phyloP scores from a whole-genome alignment of 2,888 invertebrate genomes.

The Lepidochrysops patricia region DNA sequence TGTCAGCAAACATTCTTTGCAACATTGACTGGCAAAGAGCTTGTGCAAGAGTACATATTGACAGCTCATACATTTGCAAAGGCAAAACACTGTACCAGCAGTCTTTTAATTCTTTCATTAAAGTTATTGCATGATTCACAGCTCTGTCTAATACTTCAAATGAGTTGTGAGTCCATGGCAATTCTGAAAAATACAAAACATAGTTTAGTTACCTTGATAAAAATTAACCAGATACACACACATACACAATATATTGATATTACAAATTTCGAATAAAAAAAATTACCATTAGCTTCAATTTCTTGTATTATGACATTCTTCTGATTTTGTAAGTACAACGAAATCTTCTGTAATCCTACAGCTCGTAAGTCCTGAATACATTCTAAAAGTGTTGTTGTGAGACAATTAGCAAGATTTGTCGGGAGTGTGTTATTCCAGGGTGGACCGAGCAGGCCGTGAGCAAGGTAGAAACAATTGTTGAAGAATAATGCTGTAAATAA shows the following conservation, averaged over 20 bases:
- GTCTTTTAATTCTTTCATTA: conserved; percentile 43
- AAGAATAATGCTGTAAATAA: conserved; percentile 59
- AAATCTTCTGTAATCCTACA: conserved; percentile 59
- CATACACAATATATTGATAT: too few relatives aligned
- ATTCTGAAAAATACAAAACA: conserved; percentile 31
- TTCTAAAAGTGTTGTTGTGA: conserved; percentile 47
- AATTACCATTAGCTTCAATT: conserved; percentile 49
- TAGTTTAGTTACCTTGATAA: not conserved
- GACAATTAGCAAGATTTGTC: conserved; percentile 37
- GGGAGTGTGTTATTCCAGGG: conserved; percentile 57
- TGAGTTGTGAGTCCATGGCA: conserved; percentile 44
- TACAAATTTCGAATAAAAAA: too few relatives aligned
- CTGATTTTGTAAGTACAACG: conserved; percentile 54
- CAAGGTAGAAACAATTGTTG: conserved; percentile 69
- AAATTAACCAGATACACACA: too few relatives aligned
- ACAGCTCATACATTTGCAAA: conserved; percentile 49
- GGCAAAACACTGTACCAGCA: conserved; percentile 52
- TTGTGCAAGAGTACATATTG: conserved; percentile 45
- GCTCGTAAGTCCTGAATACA: conserved; percentile 59
- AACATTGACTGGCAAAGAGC: conserved; percentile 47
- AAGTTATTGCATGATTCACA: conserved; percentile 42
- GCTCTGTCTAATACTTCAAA: conserved; percentile 53
- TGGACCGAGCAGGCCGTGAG: conserved; percentile 65
- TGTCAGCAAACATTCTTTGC: conserved; percentile 42
- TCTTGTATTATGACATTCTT: conserved; percentile 47